Evolutionary conservation across 2,113 vertebrate species (phyloP), one percentile per base, ranked within the genome.

Genomic region (Pteruthius melanotis): DNA sequence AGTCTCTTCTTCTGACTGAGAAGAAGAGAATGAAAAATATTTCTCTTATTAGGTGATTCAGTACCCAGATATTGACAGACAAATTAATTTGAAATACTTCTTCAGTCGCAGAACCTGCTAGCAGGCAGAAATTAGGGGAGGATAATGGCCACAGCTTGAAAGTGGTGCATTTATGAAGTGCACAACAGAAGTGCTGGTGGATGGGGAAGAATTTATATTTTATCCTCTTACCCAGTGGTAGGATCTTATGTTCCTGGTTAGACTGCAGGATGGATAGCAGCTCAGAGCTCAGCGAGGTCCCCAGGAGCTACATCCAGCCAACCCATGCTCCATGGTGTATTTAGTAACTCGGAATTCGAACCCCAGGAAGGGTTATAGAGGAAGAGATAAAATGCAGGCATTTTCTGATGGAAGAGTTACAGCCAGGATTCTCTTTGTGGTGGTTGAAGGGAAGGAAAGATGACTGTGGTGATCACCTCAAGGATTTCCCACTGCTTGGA

Each of bases 61-160:
- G 83, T 84, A 78, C 65, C 50, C 89, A 87, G 93, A 94, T 96
- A 95, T 96, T 93, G 94, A 92, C 94, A 95, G 95, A 93, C 86
- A 89, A 82, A 95, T 96, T 95, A 96, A 95, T 94, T 87, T 96
- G 86, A 95, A 96, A 96, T 96, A 95, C 72, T 96, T 77, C 75
- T 86, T 81, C 80, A 79, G 83, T 33, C 82, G 77, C 90, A 90
- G 85, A 95, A 79, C n/a, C 39, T 81, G 93, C 88, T 89, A 60
- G 90, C 77, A 89, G 86, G 90, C 89, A 95, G 80, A 92, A 96
- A 94, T 89, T 87, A 84, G 72, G 57, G 82, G 61, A 81, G 69
- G 83, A 88, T 94, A 90, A 96, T 84, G 90, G 90, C 92, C 60
- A 60, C 26, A 28, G 68, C 83, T 75, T 63, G 50, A 22, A 89